Evolutionary conservation across 2,113 vertebrate species (phyloP), one percentile per base, ranked within the genome.

Genomic region (Condylura cristata): DNA sequence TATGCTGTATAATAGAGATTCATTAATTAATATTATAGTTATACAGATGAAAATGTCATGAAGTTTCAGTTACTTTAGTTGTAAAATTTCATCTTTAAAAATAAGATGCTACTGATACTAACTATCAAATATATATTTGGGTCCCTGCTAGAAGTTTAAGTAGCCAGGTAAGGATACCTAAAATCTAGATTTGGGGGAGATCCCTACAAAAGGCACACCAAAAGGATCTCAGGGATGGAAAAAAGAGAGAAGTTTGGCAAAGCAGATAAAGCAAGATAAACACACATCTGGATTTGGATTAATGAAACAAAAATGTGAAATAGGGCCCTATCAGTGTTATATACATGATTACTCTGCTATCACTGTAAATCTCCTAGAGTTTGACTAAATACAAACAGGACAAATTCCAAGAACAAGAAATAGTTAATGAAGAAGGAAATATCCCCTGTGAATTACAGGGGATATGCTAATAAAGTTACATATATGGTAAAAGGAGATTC

Each of bases 41-140:
- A 63, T 39, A 48, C 18, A 32, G 83, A 44, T 71, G 7, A 90
- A 83, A 92, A 56, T 4, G 4, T 8, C 17, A 70, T 84, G 32
- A 60, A 70, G 2, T 30, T 90, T 53, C 61, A 20, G 6, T 87
- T 16, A 70, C 39, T 76, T 63, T 1, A 70, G 30, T 26, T 51
- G 5, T 66, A 71, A 61, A 65, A 61, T 41, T 34, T 28, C n/a
- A 61, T 87, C 41, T 95, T 72, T 72, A 60, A 78, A 78, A 28
- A 53, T 32, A 70, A 79, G 5, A 68, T 58, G 1, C 70, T 44
- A 76, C 18, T 75, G 24, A 41, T 22, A 16, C 1, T 65, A 39
- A 80, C 5, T 48, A 12, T 76, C 11, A 18, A 83, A 32, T 32
- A 8, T 5, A 46, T 71, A 34, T 95, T 26, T 83, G 39, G 74